phyloP scores from a whole-genome alignment of 1,140 invertebrate genomes.

The Cylas formicarius region DNA sequence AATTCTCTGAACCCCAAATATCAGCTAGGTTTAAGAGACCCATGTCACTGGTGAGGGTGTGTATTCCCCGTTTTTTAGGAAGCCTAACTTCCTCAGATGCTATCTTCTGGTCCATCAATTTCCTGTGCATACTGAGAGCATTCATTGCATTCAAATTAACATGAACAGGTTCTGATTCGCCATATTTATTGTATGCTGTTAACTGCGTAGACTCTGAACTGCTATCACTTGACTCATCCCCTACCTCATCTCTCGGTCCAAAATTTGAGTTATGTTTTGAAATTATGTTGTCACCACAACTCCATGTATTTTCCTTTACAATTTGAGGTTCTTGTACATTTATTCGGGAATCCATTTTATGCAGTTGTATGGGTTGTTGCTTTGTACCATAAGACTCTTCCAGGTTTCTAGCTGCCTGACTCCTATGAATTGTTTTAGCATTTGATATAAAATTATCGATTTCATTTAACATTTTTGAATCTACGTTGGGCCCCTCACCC shows the following conservation, averaged over 20 bases:
- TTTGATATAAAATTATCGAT: constrained; percentile 49
- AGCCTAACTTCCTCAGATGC: constrained; percentile 12
- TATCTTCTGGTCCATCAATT: constrained; percentile 8
- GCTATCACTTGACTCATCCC: constrained; percentile 24
- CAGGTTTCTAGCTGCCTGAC: constrained; percentile 27
- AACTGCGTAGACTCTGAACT: constrained; percentile 32
- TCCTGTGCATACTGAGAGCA: constrained; percentile 24
- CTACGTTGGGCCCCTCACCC: constrained; percentile 28
- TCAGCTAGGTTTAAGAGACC: constrained; percentile 47
- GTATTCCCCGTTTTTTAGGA: constrained; percentile 12
- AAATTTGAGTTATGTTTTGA: constrained; percentile 14
- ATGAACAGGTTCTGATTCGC: constrained; percentile 15
- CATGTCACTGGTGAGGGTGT: constrained; percentile 21
- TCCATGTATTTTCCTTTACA: constrained; percentile 30
- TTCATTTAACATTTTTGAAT: constrained; percentile 45
- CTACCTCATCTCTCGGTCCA: constrained; percentile 12
- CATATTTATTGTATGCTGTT: constrained; percentile 25
- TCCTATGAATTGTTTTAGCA: constrained; percentile 45
- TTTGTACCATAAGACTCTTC: constrained; percentile 21
- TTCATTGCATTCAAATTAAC: constrained; percentile 20
- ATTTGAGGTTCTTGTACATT: not conserved
- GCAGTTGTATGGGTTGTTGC: too few relatives aligned
- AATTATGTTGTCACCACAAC: constrained; percentile 34
- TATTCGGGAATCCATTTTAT: too few relatives aligned
- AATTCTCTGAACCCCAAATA: constrained; percentile 43